Base-by-base conservation (phyloP, 2,797 vertebrate genomes). In the Hoplostethus mediterraneus region DNA sequence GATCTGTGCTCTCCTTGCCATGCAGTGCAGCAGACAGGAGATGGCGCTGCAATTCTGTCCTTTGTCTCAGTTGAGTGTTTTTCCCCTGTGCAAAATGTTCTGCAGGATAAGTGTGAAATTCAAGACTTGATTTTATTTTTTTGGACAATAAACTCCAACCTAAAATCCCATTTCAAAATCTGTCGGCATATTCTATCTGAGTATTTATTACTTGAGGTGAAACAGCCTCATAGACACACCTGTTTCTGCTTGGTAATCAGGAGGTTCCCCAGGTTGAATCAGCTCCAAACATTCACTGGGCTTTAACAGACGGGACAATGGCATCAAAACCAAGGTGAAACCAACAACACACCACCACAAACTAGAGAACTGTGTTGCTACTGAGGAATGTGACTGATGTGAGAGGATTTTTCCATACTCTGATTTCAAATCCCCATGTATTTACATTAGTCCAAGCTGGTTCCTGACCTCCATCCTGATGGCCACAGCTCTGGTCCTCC, bases 201-300 rank as follows among this genome's bases (percentile, higher is more conserved):
- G 0, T 0, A 11, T 33, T 5, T 0, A 0, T 6, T 10, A 10
- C 21, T 36, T 21, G 1, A 51, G 2, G 14, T 40, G 1, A 30
- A 44, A 13, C 0, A 9, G 56, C 56, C 63, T 63, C 25, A 67
- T 48, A 68, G 53, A 63, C 77, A 53, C 87, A 90, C 73, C 91
- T 91, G 91, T 40, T 71, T 42, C 64, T 76, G 55, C 59, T 90
- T 81, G 65, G 40, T 65, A 86, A 93, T 92, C 88, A 90, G 68
- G 57, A 65, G 71, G 8, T 3, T 61, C 56, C 36, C 57, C 70
- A 65, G 53, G 63, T 28, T 21, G 25, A 54, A 12, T 6, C 11
- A 16, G 17, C 49, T 31, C 47, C 33, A 30, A 1, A 0, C 28
- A 12, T 14, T 61, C 31, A 0, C 1, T 7, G 3, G 1, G 0